Percentiles rank a stretch among this genome's conserved stretches.
phyloP scores from a whole-genome alignment of 2,888 invertebrate species.

The Hermodice carunculata region DNA sequence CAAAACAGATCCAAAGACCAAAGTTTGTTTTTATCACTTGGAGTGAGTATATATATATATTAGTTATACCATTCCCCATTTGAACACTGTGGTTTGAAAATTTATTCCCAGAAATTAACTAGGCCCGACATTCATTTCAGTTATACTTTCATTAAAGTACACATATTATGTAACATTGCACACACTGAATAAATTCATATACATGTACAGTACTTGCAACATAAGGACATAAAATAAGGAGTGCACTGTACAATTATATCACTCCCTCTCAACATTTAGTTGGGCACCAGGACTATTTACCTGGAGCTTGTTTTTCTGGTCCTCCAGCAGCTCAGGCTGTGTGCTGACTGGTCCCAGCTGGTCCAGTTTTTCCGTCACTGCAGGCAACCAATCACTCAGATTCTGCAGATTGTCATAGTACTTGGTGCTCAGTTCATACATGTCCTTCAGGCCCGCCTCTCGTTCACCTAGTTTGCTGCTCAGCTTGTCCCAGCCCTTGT shows the following conservation, averaged over 20 bases:
- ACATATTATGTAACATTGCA: background rate
- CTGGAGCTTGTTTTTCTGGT: slow-evolving; percentile 88
- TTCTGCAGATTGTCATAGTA: slow-evolving; percentile 90
- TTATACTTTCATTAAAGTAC: background rate
- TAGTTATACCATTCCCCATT: no score
- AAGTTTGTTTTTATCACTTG: no score
- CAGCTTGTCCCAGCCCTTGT: slow-evolving; percentile 84
- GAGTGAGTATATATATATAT: no score
- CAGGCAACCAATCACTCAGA: slow-evolving; percentile 87
- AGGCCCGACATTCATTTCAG: no score
- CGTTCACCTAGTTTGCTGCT: slow-evolving; percentile 85
- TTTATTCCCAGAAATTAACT: no score
- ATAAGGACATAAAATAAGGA: no score
- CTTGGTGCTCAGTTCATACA: slow-evolving; percentile 92
- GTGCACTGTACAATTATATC: no score
- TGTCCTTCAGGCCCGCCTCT: slow-evolving; percentile 89
- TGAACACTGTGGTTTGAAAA: no score
- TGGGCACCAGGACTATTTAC: slow-evolving; percentile 52
- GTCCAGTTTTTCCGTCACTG: slow-evolving; percentile 89
- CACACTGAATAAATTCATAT: background rate
- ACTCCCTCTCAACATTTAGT: no score
- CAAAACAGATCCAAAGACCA: no score
- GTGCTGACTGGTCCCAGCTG: slow-evolving; percentile 75
- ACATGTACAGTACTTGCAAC: no score
- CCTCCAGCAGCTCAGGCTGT: slow-evolving; percentile 82